Percentiles rank a stretch among this genome's conserved stretches.
phyloP scores from a whole-genome alignment of 2,888 invertebrate genomes.

The Helleia helle region DNA sequence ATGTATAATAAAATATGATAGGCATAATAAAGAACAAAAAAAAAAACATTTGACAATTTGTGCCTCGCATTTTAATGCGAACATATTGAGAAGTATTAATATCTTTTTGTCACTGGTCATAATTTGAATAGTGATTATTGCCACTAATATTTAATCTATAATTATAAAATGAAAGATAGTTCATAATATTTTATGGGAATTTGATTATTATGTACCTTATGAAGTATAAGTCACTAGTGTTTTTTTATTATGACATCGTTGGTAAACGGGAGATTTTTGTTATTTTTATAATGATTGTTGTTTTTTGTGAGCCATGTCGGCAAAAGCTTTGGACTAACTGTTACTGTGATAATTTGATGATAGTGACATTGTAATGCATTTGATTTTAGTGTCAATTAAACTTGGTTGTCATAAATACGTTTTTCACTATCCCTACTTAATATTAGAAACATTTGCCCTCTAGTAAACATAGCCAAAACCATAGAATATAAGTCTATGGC shows the following conservation, averaged over 20 bases:
- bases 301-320: neutral
- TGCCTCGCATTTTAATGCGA: neutral
- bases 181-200: no score
- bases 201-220: no score
- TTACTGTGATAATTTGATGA: conserved; percentile 1
- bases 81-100: no score
- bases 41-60: neutral
- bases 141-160: no score
- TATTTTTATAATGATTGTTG: neutral
- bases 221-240: no score
- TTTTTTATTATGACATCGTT: no score
- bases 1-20: neutral
- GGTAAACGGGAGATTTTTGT: neutral
- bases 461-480: no score
- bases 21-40: no score
- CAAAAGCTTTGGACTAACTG: neutral
- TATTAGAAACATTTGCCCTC: no score
- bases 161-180: no score
- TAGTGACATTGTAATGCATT: neutral
- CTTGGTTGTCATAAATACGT: neutral
- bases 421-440: neutral
- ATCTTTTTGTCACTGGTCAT: neutral
- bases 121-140: no score
- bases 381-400: neutral
- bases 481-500: no score